Evolutionary conservation across 92 coral and sea anemone genomes (phyloP).

Genomic region (Desmophyllum pertusum): DNA sequence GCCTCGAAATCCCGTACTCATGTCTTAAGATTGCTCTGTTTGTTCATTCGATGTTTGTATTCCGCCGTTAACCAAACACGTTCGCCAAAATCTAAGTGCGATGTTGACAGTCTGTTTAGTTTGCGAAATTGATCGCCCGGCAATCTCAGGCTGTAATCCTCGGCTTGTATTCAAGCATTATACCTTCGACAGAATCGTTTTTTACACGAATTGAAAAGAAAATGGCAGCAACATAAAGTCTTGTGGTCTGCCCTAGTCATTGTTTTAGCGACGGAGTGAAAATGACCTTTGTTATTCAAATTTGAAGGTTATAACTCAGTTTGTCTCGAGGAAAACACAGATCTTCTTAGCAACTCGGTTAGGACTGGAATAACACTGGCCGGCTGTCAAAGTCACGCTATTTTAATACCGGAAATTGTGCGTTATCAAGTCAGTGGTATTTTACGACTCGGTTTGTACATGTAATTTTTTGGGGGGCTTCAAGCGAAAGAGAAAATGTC

Average conservation of each 20-base stretch:
- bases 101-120: not conserved
- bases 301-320: not conserved
- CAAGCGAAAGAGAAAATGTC: not conserved
- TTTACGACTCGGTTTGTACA: not conserved
- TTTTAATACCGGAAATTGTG: not conserved
- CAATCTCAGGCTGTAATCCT: not conserved
- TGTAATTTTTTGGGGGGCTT: not conserved
- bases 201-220: not conserved
- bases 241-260: not conserved
- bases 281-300: conserved; percentile 40
- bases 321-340: conserved; percentile 24
- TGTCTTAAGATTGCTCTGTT: not conserved
- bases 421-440: not conserved
- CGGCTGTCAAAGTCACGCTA: not conserved
- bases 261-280: conserved; percentile 35
- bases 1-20: conserved; percentile 24
- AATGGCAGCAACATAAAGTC: not conserved
- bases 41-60: conserved; percentile 23
- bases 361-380: conserved; percentile 9
- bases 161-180: not conserved
- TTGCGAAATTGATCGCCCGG: not conserved
- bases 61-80: conserved; percentile 16
- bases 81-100: not conserved
- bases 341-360: conserved; percentile 24
- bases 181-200: not conserved